Evolutionary conservation across 2,888 invertebrate species (phyloP).

Genomic region (Drosophila leonis): DNA sequence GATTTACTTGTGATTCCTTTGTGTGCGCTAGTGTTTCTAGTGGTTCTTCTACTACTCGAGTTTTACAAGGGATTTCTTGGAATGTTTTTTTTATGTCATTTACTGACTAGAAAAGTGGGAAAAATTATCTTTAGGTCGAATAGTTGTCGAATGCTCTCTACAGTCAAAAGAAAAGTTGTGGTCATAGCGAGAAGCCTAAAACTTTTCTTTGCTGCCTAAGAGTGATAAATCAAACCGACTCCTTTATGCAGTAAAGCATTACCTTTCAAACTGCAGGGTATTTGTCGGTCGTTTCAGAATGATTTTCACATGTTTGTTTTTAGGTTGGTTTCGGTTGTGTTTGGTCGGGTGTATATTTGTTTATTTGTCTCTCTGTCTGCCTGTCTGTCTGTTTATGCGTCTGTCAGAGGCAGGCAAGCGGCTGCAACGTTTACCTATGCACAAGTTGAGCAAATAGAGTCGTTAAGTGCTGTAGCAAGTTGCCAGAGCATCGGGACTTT

Average conservation of each 20-base stretch:
- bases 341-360: slow-evolving; percentile 47
- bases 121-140: background rate
- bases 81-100: background rate
- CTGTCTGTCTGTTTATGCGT: slow-evolving; percentile 13
- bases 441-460: slow-evolving; percentile 75
- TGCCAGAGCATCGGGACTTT: slow-evolving; percentile 38
- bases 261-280: background rate
- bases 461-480: slow-evolving; percentile 62
- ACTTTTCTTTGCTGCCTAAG: too few relatives aligned
- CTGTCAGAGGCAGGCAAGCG: slow-evolving; percentile 35
- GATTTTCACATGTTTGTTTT: slow-evolving; percentile 27
- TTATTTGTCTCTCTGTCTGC: slow-evolving; percentile 21
- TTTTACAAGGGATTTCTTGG: background rate
- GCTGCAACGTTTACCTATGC: slow-evolving; percentile 69
- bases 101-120: background rate
- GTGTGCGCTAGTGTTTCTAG: background rate
- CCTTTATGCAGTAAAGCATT: background rate
- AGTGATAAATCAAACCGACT: background rate
- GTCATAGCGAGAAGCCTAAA: too few relatives aligned
- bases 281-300: background rate
- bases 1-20: too few relatives aligned
- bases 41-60: background rate
- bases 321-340: slow-evolving; percentile 53
- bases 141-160: too few relatives aligned
- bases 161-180: too few relatives aligned